Percentiles rank a stretch among this genome's conserved stretches.
These are phyloP conservation scores for Drosophila murphyi DNA, from an alignment of 1,140 invertebrate genomes.

Conservation along the genomic window DNA sequence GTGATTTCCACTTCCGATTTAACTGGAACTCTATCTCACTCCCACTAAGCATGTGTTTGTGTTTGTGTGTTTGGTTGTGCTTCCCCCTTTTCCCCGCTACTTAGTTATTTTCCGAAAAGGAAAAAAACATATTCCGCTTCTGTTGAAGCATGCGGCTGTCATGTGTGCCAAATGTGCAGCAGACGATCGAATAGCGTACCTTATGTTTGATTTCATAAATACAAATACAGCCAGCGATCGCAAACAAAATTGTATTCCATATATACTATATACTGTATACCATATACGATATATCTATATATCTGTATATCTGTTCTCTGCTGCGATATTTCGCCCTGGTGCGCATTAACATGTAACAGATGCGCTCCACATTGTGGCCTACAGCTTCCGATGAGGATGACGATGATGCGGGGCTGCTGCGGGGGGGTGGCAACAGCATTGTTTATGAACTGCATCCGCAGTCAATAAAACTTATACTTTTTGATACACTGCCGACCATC, in stretches of 20 bases:
- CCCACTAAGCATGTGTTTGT: slow-evolving; percentile 16
- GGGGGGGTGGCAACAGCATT: slow-evolving; percentile 44
- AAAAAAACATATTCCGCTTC: slow-evolving; percentile 33
- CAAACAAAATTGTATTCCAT: slow-evolving; percentile 14
- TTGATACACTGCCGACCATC: slow-evolving; percentile 63
- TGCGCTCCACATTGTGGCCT: slow-evolving; percentile 78
- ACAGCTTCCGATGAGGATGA: slow-evolving; percentile 4
- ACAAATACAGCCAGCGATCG: slow-evolving; percentile 49
- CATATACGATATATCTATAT: slow-evolving; percentile 30
- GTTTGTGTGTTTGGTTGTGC: slow-evolving; percentile 46
- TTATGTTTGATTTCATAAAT: slow-evolving; percentile 83
- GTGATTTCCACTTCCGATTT: slow-evolving; percentile 81
- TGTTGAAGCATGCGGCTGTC: slow-evolving; percentile 73
- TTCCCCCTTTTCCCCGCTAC: slow-evolving; percentile 1
- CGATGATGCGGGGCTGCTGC: slow-evolving; percentile 2
- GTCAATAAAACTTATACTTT: slow-evolving; percentile 82
- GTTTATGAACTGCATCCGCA: slow-evolving; percentile 82
- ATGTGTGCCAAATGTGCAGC: slow-evolving; percentile 81
- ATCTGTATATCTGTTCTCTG: slow-evolving; percentile 25
- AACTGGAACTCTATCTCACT: slow-evolving; percentile 61
- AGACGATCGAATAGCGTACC: slow-evolving; percentile 65
- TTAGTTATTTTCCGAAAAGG: slow-evolving; percentile 40
- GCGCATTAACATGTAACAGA: slow-evolving; percentile 78
- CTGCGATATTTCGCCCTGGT: slow-evolving; percentile 59
- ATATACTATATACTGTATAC: slow-evolving; percentile 6